Evolutionary conservation across 2,888 invertebrate genomes (phyloP).

Genomic region (Andrena bucephala): DNA sequence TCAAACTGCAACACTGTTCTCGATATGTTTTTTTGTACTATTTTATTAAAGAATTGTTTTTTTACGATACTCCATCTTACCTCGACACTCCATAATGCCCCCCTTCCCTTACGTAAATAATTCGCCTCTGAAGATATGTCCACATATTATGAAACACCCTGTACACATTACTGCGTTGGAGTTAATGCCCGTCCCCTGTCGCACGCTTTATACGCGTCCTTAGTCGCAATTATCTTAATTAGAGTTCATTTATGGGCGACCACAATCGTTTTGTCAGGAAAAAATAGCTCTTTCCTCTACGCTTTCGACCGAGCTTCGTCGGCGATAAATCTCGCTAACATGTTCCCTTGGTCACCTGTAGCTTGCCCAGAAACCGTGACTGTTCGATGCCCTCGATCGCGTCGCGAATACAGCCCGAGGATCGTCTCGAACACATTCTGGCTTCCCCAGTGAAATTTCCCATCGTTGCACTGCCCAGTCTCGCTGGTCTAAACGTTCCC

Average conservation of each 20-base stretch:
- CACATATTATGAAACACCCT: background rate
- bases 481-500: no score
- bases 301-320: slow-evolving; percentile 1
- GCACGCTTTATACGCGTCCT: slow-evolving; percentile 56
- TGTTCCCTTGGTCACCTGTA: slow-evolving; percentile 4
- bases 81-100: no score
- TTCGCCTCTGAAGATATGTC: background rate
- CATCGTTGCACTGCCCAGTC: background rate
- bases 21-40: no score
- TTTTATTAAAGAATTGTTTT: no score
- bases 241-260: slow-evolving; percentile 52
- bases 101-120: background rate
- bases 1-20: no score
- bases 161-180: background rate
- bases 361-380: slow-evolving; percentile 29
- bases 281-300: slow-evolving; percentile 57
- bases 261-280: slow-evolving; percentile 57
- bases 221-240: slow-evolving; percentile 69
- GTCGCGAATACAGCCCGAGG: background rate
- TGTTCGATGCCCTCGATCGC: slow-evolving; percentile 1
- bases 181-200: slow-evolving; percentile 26
- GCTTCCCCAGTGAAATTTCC: slow-evolving; percentile 1
- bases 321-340: slow-evolving; percentile 27
- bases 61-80: no score
- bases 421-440: background rate